Evolutionary conservation across 2,888 invertebrate species (phyloP), one percentile per base, ranked within the genome.

Genomic region (Euzetes globulus): DNA sequence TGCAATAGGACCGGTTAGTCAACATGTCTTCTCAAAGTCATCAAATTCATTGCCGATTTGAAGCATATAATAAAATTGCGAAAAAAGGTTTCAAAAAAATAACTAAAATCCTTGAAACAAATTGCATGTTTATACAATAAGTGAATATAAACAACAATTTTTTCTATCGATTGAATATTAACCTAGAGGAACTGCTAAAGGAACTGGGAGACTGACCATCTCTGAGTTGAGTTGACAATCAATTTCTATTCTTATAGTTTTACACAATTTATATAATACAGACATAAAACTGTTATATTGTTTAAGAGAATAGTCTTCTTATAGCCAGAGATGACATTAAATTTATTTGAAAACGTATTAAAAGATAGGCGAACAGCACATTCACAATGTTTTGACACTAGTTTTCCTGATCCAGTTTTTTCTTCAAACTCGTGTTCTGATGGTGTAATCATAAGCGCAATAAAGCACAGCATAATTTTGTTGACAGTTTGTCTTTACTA

Each of bases 381-480:
- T 13, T 27, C 27, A 19, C 52, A 58, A 27, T 27, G 27, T 58
- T 58, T 58, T 27, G 4, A 55, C 55, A 55, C 55, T n/a, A 52
- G 6, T 52, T 19, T 7, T 19, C 19, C 19, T 52, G 6, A n/a
- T 52, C 52, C 52, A 13, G 22, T 11, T 6, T 63, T 63, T 63
- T 2, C 29, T 27, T 63, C 29, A 27, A n/a, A 52, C 52, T 55
- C 25, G 19, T 7, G n/a, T 52, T 55, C 6, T 25, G 9, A 27
- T 60, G 2, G 25, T 63, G n/a, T 45, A 41, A 25, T 68, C 41
- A 22, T 45, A 4, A 19, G 68, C 45, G 37, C 68, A 68, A 68
- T 68, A 68, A 45, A 68, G 68, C 45, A 45, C n/a, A 45, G 6
- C 68, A 68, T 68, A 68, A 68, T 41, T 68, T 41, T 68, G 45